Evolutionary conservation across 1,140 invertebrate species (phyloP).

Genomic region (Neuroterus valhalla): DNA sequence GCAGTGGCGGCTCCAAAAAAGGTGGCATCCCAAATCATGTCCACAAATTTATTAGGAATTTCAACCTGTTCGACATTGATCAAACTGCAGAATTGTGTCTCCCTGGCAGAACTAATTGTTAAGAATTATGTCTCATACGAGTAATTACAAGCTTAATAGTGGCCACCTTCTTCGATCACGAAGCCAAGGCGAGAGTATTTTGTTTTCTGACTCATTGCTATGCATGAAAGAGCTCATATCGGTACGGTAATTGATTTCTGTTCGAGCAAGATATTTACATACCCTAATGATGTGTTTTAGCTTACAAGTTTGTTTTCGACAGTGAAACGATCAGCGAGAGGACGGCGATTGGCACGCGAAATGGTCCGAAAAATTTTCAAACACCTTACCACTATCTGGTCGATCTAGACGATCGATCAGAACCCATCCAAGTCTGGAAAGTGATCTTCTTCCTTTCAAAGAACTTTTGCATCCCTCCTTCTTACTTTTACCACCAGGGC

Average conservation of each 20-base stretch:
- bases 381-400: background rate
- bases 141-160: slow-evolving; percentile 18
- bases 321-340: background rate
- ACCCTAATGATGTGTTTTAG: slow-evolving; percentile 24
- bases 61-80: slow-evolving; percentile 6
- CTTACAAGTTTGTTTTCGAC: slow-evolving; percentile 1
- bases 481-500: too few relatives aligned
- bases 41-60: too few relatives aligned
- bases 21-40: too few relatives aligned
- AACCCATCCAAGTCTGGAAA: background rate
- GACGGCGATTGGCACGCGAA: background rate
- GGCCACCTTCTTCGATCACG: slow-evolving; percentile 11
- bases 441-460: slow-evolving; percentile 13
- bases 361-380: background rate
- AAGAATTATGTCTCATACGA: slow-evolving; percentile 12
- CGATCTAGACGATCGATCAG: background rate
- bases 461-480: background rate
- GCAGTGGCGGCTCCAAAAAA: background rate
- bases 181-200: background rate
- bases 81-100: background rate
- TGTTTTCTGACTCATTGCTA: slow-evolving; percentile 21
- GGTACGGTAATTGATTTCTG: slow-evolving; percentile 25
- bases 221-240: slow-evolving; percentile 27
- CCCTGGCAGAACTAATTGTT: background rate
- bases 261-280: slow-evolving; percentile 27